Evolutionary conservation across 2,888 invertebrate species (phyloP), one percentile per base, ranked within the genome.

Genomic region (Caenorhabditis sulstoni): DNA sequence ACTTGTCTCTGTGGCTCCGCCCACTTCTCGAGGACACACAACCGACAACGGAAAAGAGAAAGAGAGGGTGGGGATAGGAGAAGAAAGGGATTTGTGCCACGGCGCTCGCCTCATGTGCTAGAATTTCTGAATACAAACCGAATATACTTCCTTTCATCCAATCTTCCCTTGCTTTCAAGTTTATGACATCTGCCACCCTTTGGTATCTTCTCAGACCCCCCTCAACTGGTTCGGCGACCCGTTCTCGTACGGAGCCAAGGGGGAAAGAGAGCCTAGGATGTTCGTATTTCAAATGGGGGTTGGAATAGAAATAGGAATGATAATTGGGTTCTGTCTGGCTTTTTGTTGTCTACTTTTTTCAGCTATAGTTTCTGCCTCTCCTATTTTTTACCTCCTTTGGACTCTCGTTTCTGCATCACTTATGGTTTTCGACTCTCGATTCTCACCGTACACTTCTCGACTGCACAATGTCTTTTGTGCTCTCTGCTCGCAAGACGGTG

Each of bases 11-110:
- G 3, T 35, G 18, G 41, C 73, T 37, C 73, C 73, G 64, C 73
- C 73, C 64, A 39, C 18, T 64, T 62, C 61, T 47, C n/a, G 59
- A 39, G 9, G 53, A 68, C 12, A 44, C 1, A 16, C n/a, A n/a
- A n/a, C n/a, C n/a, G n/a, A n/a, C n/a, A n/a, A n/a, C n/a, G n/a
- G n/a, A n/a, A n/a, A n/a, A n/a, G n/a, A n/a, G n/a, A n/a, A n/a
- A n/a, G n/a, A 16, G 47, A 16, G 47, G 58, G 44, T 18, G 47
- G 9, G 61, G 61, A 23, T 58, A 16, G 41, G 16, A 49, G 57
- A 55, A 57, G 53, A 62, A 62, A 55, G 64, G 73, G 73, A 73
- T 73, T 73, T 73, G 64, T 20, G 57, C 53, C 14, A 18, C 57
- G 16, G 16, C 57, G 52, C 49, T 57, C 49, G 62, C 35, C 57